A percentile compares a stretch with the other conserved stretches of the same genome.
Evolutionary conservation across 2,113 vertebrate species (phyloP).

Genomic region (Sialia sialis): DNA sequence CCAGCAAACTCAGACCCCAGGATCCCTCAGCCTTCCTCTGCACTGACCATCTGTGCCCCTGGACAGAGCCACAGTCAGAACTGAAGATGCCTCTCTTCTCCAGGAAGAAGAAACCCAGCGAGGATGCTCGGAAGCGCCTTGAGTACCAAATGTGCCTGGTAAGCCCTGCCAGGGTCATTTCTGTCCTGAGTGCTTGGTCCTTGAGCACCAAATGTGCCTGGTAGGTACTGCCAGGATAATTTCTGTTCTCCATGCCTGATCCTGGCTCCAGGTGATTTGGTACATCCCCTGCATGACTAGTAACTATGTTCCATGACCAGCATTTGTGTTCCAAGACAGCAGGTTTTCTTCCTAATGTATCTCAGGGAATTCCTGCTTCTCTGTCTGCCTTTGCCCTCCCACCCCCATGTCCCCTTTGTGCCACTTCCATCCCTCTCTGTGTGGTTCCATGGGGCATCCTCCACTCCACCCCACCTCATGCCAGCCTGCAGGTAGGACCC

Average conservation of each 20-base stretch:
- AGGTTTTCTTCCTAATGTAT: neutral
- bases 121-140: constrained; percentile 85
- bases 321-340: accelerated
- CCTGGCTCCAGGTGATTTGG: neutral
- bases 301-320: neutral
- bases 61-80: neutral
- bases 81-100: constrained; percentile 88
- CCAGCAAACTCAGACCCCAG: neutral
- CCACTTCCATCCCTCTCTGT: neutral
- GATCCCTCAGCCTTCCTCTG: neutral
- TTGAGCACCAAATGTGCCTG: constrained; percentile 90
- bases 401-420: neutral
- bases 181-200: neutral
- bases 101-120: constrained; percentile 87
- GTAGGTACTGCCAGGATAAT: constrained; percentile 9
- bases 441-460: neutral
- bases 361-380: neutral
- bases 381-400: neutral
- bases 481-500: neutral
- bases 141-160: constrained; percentile 91
- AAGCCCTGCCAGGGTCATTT: neutral
- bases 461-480: neutral
- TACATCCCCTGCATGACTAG: neutral
- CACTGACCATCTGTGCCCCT: neutral
- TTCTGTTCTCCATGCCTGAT: neutral